Conservation (phyloP, 2,888 invertebrate species). For the Volucella inflata region DNA sequence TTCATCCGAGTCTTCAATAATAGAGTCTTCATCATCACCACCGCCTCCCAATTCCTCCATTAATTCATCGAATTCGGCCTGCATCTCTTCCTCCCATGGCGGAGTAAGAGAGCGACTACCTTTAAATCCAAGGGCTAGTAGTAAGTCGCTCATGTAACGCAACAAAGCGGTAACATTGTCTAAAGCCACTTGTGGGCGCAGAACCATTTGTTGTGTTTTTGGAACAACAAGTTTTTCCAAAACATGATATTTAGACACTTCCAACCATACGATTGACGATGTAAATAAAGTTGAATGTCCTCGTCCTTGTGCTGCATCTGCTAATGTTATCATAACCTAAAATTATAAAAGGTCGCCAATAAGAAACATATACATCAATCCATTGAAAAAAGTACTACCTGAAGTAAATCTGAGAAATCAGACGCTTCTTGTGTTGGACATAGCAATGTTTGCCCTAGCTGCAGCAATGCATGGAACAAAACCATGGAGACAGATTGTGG, state of each 20-base stretch:
- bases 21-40: slow-evolving; percentile 96
- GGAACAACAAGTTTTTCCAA: slow-evolving; percentile 78
- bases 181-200: slow-evolving; percentile 84
- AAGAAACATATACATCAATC: background rate
- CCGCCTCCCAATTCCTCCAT: slow-evolving; percentile 95
- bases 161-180: slow-evolving; percentile 93
- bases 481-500: slow-evolving; percentile 82
- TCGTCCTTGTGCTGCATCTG: slow-evolving; percentile 89
- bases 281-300: slow-evolving; percentile 93
- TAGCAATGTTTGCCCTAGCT: slow-evolving; percentile 88
- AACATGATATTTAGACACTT: slow-evolving; percentile 86
- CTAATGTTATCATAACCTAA: slow-evolving; percentile 91
- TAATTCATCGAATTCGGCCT: slow-evolving; percentile 91
- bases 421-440: slow-evolving; percentile 87
- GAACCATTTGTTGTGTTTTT: slow-evolving; percentile 76
- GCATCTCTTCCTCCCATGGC: slow-evolving; percentile 92
- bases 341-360: background rate
- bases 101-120: slow-evolving; percentile 86
- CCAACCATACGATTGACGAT: slow-evolving; percentile 91
- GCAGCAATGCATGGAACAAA: slow-evolving; percentile 89
- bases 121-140: slow-evolving; percentile 82
- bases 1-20: slow-evolving; percentile 88
- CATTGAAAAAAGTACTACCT: slow-evolving; percentile 58
- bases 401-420: slow-evolving; percentile 91
- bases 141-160: slow-evolving; percentile 91